Evolutionary conservation across 1,140 invertebrate genomes (phyloP), one percentile per base, ranked within the genome.

Genomic region (Manduca sexta): DNA sequence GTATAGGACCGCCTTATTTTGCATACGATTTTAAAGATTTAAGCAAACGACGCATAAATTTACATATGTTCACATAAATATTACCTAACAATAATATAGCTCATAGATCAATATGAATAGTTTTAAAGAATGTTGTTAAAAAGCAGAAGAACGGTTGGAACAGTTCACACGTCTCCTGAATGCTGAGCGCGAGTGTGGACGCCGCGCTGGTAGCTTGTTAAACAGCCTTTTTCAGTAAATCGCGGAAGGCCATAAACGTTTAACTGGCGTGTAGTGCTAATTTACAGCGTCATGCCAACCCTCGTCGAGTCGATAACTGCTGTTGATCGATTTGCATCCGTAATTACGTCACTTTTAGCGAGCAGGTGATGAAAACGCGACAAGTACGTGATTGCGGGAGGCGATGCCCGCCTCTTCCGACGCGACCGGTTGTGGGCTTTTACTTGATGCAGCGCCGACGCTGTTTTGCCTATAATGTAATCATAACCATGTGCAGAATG

Each of bases 301-400:
- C 70, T 75, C 70, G 67, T 64, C 65, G 64, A 60, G 60, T 39
- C 64, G 74, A 78, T 82, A 81, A 79, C 72, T 77, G 76, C 64
- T 62, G 63, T 62, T 73, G 72, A 82, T 81, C 75, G 75, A 84
- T 82, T 82, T 84, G 81, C 81, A 84, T 84, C 70, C 62, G 62
- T 84, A 84, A 84, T 84, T 75, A 74, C 75, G 73, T 79, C 77
- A 84, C 74, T 79, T 84, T 77, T 79, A 76, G 66, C 74, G 56
- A 57, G 65, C 70, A 77, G 73, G 78, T 81, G 81, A 84, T 79
- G 77, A 82, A 81, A 82, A 81, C 65, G 66, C 71, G 75, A 81
- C 76, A 78, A 76, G 78, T 79, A 68, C 69, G 69, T 72, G 74
- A 72, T 79, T 75, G 71, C 71, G 52, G 66, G 45, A 63, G 60